Evolutionary conservation across 2,888 invertebrate genomes (phyloP), one percentile per base, ranked within the genome.

Genomic region (Hirudinaria manillensis): DNA sequence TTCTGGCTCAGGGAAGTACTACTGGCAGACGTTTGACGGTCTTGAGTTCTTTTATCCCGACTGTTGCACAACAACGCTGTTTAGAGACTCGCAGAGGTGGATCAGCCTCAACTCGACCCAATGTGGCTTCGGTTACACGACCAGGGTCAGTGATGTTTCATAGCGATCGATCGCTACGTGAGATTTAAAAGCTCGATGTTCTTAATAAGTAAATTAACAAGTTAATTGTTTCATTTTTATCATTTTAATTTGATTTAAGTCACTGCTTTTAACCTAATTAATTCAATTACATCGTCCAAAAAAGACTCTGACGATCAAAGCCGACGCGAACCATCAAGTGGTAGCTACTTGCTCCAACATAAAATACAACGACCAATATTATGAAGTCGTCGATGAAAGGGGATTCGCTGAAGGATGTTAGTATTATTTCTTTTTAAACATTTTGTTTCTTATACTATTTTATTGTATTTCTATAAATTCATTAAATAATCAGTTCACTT

Each of bases 41-140:
- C 51, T 53, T 16, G 72, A 72, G 34, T 72, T 38, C 24, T 92
- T 91, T 82, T 91, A 91, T 80, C 88, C 90, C 71, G 88, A 89
- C 0, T 75, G 77, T 16, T 93, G 93, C 83, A 88, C 90, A 0
- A 90, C 92, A 81, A 88, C 90, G 0, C 82, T 93, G 56, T 77
- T 71, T 72, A 76, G 75, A 34, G 77, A 77, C 53, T 32, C 34
- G 24, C 53, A 72, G 2, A 38, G 72, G 32, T 61, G 74, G 27
- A 56, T 72, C 16, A 36, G 66, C 45, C 70, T 78, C 53, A 55
- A 72, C 16, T 16, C 65, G 16, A 67, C 76, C 71, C 68, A 76
- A 73, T 79, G 78, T 56, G 61, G 29, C 24, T 61, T 61, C 61
- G 61, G 61, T 16, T 70, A 24, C 36, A 36, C 38, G 36, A 45